phyloP scores from a whole-genome alignment of 1,140 invertebrate species.

The Heliconius hermathena region DNA sequence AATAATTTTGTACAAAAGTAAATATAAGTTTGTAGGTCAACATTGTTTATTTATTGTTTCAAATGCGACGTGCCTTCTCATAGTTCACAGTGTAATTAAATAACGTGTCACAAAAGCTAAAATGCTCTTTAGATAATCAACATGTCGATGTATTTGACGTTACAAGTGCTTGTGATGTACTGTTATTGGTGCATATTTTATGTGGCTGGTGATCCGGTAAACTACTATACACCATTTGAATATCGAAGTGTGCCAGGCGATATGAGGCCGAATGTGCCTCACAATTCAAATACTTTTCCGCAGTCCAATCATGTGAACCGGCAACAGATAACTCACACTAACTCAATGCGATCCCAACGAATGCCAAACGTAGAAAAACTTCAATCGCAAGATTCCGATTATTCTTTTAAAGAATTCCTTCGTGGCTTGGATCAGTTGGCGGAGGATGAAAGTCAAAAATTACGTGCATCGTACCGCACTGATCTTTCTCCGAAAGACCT shows the following conservation, averaged over 20 bases:
- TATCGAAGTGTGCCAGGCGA: constrained; percentile 37
- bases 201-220: constrained; percentile 29
- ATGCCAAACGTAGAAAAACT: constrained; percentile 30
- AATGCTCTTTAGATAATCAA: constrained; percentile 31
- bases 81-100: constrained; percentile 23
- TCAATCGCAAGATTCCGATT: constrained; percentile 32
- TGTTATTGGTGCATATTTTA: constrained; percentile 37
- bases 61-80: constrained; percentile 17
- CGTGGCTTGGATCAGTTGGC: constrained; percentile 32
- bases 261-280: constrained; percentile 34
- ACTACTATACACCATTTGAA: constrained; percentile 35
- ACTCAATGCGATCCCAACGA: constrained; percentile 38
- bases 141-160: constrained; percentile 33
- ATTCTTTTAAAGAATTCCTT: constrained; percentile 31
- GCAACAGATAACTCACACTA: constrained; percentile 42
- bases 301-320: constrained; percentile 33
- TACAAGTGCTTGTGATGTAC: constrained; percentile 38
- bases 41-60: constrained; percentile 26
- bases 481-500: constrained; percentile 15
- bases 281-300: constrained; percentile 39
- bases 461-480: constrained; percentile 15
- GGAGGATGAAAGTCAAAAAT: constrained; percentile 28
- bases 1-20: neutral
- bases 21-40: constrained; percentile 27
- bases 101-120: constrained; percentile 13